These are phyloP conservation scores for Aquatica leii DNA, from an alignment of 2,888 invertebrate genomes.

Conservation along the genomic window DNA sequence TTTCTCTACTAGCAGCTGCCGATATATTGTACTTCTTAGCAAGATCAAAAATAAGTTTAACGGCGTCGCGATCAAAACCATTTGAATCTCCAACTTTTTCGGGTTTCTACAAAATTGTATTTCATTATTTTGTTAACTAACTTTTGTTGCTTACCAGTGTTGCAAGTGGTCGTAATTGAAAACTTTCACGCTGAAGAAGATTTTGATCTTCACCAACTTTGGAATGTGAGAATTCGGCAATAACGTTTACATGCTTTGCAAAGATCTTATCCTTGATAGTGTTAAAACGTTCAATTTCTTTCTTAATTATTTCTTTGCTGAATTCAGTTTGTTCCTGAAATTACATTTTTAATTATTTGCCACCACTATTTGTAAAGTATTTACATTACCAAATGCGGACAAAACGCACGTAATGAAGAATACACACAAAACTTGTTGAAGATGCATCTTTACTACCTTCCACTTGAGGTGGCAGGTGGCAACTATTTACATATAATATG, in stretches of 20 bases:
- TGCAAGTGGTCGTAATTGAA: constrained; percentile 3
- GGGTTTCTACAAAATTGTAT: too few species aligned
- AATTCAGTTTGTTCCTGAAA: background rate
- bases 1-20: constrained; percentile 7
- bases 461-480: too few species aligned
- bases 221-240: constrained; percentile 2
- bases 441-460: too few species aligned
- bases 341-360: too few species aligned
- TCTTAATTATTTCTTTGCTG: constrained; percentile 3
- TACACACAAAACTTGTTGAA: background rate
- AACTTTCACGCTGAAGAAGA: background rate
- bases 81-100: background rate
- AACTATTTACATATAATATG: too few species aligned
- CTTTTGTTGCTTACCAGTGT: background rate
- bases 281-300: constrained; percentile 6
- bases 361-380: too few species aligned
- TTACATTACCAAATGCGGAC: background rate
- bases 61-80: background rate
- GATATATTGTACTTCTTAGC: constrained; percentile 5
- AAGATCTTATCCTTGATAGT: background rate
- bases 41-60: constrained; percentile 2
- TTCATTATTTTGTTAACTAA: too few species aligned
- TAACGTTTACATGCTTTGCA: background rate
- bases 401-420: background rate
- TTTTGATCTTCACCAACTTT: background rate